These are phyloP conservation scores for Halcyon malimbica DNA, from an alignment of 2,113 vertebrate genomes.

Conservation along the genomic window DNA sequence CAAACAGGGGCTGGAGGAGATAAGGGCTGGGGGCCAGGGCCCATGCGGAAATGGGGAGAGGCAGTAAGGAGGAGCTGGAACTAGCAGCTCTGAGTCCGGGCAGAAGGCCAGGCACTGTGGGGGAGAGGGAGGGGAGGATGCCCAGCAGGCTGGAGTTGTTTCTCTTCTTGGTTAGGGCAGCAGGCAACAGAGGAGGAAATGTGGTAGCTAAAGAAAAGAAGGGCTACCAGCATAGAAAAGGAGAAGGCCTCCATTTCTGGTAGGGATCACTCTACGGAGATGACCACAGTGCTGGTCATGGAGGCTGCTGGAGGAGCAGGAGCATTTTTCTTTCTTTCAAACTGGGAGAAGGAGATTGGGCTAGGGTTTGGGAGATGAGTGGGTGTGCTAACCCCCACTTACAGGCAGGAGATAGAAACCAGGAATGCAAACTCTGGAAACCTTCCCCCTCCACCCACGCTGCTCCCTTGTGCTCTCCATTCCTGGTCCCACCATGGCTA, in stretches of 20 bases:
- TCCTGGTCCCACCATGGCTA: not conserved
- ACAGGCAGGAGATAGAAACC: not conserved
- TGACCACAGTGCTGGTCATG: rapidly evolving
- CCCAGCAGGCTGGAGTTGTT: not conserved
- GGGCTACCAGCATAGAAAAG: not conserved
- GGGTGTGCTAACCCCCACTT: not conserved
- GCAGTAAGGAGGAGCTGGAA: slow-evolving; percentile 27
- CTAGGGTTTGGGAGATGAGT: not conserved
- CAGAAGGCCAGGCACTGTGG: slow-evolving; percentile 8
- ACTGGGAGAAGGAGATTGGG: not conserved
- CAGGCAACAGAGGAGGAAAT: not conserved
- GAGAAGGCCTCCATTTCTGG: not conserved
- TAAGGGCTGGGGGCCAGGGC: slow-evolving; percentile 46
- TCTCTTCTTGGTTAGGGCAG: not conserved
- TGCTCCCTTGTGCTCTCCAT: not conserved
- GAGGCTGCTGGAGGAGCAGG: not conserved
- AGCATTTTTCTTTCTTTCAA: not conserved
- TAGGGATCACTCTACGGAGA: not conserved
- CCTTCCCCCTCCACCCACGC: not conserved
- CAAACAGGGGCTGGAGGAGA: slow-evolving; percentile 28
- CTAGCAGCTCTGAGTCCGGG: not conserved
- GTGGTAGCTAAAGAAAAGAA: not conserved
- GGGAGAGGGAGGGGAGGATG: not conserved
- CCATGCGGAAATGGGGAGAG: not conserved
- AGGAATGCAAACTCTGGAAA: not conserved